These are phyloP conservation scores for Acipenser ruthenus DNA, from an alignment of 2,797 vertebrate genomes.

Conservation along the genomic window DNA sequence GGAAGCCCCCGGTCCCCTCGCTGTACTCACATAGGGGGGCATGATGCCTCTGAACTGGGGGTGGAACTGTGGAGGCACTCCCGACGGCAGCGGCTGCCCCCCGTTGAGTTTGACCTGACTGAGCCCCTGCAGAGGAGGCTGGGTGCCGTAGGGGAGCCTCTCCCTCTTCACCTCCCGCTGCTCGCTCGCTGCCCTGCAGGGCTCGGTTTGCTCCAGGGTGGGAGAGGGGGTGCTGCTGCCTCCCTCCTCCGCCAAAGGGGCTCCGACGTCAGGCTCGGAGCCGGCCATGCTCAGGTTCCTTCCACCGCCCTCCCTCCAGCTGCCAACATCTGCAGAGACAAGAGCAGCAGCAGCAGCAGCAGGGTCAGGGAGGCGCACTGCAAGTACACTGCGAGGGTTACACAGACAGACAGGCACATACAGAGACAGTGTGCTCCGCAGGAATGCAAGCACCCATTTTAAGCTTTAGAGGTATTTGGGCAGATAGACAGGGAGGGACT, in stretches of 20 bases:
- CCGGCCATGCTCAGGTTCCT: slow-evolving; percentile 67
- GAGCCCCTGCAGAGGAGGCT: slow-evolving; percentile 27
- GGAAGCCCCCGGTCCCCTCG: no score
- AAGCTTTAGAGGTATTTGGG: background rate
- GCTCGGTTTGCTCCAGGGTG: slow-evolving; percentile 47
- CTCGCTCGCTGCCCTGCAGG: slow-evolving; percentile 30
- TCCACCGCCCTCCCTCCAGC: slow-evolving; percentile 82
- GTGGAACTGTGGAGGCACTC: slow-evolving; percentile 71
- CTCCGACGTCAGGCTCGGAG: slow-evolving; percentile 76
- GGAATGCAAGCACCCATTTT: background rate
- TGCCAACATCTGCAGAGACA: slow-evolving; percentile 69
- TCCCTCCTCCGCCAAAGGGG: slow-evolving; percentile 62
- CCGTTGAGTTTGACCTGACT: slow-evolving; percentile 85
- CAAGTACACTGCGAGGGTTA: no score
- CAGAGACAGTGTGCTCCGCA: background rate
- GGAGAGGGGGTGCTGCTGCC: slow-evolving; percentile 48
- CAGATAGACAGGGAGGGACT: background rate
- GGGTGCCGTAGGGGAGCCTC: slow-evolving; percentile 34
- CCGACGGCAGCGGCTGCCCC: slow-evolving; percentile 74
- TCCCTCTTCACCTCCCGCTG: slow-evolving; percentile 71
- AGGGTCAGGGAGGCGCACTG: background rate
- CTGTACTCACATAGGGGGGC: slow-evolving; percentile 83
- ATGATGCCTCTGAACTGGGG: slow-evolving; percentile 84
- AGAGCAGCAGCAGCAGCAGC: slow-evolving; percentile 20
- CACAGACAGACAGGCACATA: no score